Conservation (phyloP, 2,113 vertebrate genomes). For the Suncus etruscus region DNA sequence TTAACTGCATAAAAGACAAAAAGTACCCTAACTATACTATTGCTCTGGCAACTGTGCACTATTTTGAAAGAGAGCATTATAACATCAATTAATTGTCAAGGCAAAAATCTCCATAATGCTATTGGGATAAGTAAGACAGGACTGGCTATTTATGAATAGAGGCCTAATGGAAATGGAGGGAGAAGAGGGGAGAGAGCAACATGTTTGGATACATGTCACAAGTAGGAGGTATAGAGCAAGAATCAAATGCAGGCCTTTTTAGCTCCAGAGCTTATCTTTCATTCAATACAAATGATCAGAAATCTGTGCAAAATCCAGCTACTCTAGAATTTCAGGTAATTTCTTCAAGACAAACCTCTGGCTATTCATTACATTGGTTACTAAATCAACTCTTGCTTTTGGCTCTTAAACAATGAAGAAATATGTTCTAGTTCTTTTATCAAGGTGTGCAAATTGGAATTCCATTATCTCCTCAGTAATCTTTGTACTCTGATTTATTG, state of each 20-base stretch:
- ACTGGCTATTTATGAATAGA: neutral
- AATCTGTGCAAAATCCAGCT: neutral
- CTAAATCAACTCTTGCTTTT: neutral
- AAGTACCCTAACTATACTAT: too few relatives aligned
- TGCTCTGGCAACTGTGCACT: neutral
- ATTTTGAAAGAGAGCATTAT: constrained; percentile 11
- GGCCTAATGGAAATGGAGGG: neutral
- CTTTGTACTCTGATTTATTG: neutral
- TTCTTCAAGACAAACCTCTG: neutral
- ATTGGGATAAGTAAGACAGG: neutral
- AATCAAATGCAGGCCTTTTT: neutral
- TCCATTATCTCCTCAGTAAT: neutral
- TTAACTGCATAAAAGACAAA: too few relatives aligned
- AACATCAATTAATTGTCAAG: neutral
- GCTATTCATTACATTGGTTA: neutral
- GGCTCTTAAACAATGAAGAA: neutral
- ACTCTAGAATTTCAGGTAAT: neutral
- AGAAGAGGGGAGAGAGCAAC: neutral
- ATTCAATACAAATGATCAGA: neutral
- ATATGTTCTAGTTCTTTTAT: constrained; percentile 21
- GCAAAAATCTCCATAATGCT: neutral
- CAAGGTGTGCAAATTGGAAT: neutral
- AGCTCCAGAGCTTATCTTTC: neutral
- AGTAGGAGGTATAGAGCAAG: neutral
- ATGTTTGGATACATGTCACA: neutral